These are phyloP conservation scores for Trogon melanurus DNA, from an alignment of 2,113 vertebrate species.

Conservation along the genomic window DNA sequence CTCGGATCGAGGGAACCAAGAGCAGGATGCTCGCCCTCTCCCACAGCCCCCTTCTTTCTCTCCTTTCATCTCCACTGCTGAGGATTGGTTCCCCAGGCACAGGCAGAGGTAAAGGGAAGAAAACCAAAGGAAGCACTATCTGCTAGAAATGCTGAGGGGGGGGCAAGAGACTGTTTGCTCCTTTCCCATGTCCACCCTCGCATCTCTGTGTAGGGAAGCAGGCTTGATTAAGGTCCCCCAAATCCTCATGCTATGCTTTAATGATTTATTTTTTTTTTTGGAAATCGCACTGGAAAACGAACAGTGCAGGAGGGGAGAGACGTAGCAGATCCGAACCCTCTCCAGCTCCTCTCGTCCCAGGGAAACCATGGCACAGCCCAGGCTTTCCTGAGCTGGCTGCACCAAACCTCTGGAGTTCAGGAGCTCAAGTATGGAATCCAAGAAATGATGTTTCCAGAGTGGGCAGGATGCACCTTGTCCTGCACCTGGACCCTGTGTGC, in stretches of 20 bases:
- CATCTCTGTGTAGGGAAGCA: rapidly evolving
- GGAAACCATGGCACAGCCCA: not conserved
- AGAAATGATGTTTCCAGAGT: not conserved
- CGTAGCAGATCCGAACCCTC: not conserved
- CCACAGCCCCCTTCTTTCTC: not conserved
- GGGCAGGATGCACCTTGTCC: not conserved
- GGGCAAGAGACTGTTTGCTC: not conserved
- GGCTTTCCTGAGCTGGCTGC: not conserved
- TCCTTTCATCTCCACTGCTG: not conserved
- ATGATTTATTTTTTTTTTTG: not conserved
- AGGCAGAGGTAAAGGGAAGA: not conserved
- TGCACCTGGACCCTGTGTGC: not conserved
- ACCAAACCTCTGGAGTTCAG: not conserved
- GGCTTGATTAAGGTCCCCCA: not conserved
- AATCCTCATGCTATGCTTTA: not conserved
- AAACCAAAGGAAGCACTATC: not conserved
- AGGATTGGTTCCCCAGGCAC: not conserved
- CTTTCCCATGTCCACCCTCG: not conserved
- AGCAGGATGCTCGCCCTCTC: not conserved
- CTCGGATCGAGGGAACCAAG: rapidly evolving
- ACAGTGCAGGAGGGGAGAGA: not conserved
- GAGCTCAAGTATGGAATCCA: not conserved
- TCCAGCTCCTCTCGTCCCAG: not conserved
- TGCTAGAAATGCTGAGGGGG: not conserved
- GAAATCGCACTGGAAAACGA: not conserved